Base-by-base conservation (phyloP, 1,140 invertebrate species). In the Palaemon carinicauda region DNA sequence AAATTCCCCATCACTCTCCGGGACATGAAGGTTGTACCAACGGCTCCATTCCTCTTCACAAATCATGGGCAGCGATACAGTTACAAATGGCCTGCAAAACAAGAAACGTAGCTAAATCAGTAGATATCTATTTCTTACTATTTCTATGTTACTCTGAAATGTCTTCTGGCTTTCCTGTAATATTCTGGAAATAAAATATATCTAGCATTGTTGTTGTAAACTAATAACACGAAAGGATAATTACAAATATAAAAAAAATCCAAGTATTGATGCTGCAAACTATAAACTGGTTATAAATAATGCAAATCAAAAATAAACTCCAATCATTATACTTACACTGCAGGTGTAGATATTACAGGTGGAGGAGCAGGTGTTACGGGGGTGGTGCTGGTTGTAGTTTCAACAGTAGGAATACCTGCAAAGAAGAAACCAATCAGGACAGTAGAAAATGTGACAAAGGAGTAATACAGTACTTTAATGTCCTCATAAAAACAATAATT, bases 21-120 rank as follows among this genome's bases (percentile, higher is more conserved):
- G 92, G 21, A 81, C 85, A 53, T 90, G 83, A 9, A 88, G 82
- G 87, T 90, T 92, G 88, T 92, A 91, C 92, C 92, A 93, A 1
- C 90, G 89, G 69, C 91, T 92, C 92, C 92, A 93, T n/a, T 89
- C 81, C 1, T 77, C 80, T 17, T 85, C 87, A 73, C 89, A 89
- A 17, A 69, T 83, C n/a, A 81, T 27, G 60, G 82, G 88, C 17
- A 50, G 78, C 2, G 56, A 31, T 10, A 60, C 14, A 15, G 74
- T 50, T 19, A 75, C 77, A 50, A 89, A 86, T 10, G 54, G 75
- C 53, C 87, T 88, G 69, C 5, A 14, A 51, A 54, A 54, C 17
- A 29, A 19, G 15, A 52, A 51, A 17, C 24, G n/a, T 50, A 51
- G 19, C 12, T 19, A 50, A 21, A 7, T 1, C 2, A 41, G n/a